Evolutionary conservation across 2,113 vertebrate genomes (phyloP), one percentile per base, ranked within the genome.

Genomic region (Cinclus mexicanus): DNA sequence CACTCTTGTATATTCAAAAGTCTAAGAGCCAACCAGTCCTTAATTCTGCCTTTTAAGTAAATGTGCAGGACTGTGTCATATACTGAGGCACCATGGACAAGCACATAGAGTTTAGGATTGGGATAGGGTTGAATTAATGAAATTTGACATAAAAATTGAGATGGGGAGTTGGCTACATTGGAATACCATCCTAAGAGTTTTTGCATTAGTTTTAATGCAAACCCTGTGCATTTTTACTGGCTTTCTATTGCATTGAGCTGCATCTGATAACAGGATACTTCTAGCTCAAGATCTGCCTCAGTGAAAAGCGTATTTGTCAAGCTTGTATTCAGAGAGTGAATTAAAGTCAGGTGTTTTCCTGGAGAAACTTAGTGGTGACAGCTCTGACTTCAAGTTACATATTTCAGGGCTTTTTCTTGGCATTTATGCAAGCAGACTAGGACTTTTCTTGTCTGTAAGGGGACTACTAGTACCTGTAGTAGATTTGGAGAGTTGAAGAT

Each of bases 331-430:
- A 82, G 31, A 24, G 41, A 60, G 71, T 64, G 47, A 93, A 86
- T 63, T 39, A 6, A 74, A 93, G 56, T 39, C 65, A 52, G 35
- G 25, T 57, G 52, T 60, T 78, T 63, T 67, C n/a, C 78, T 46
- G 44, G 75, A 93, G 72, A 91, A 91, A 87, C 21, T 37, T 52
- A 28, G n/a, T 68, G n/a, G 64, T 0, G 15, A 64, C 72, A 94
- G 44, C 37, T 87, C 44, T 87, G 65, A 82, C 71, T 68, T 82
- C 44, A 82, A 74, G 53, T 33, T 60, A 77, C 24, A 60, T 33
- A 64, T 79, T 89, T 91, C 41, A 91, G 56, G 53, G 75, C 49
- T 31, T 89, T 92, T 93, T 92, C 92, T 64, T 89, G 65, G 23
- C 26, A 87, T 68, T 82, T 53, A 57, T 31, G 39, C 19, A 70